Conservation (phyloP, 2,888 invertebrate genomes). For the Agonopterix subpropinquella region DNA sequence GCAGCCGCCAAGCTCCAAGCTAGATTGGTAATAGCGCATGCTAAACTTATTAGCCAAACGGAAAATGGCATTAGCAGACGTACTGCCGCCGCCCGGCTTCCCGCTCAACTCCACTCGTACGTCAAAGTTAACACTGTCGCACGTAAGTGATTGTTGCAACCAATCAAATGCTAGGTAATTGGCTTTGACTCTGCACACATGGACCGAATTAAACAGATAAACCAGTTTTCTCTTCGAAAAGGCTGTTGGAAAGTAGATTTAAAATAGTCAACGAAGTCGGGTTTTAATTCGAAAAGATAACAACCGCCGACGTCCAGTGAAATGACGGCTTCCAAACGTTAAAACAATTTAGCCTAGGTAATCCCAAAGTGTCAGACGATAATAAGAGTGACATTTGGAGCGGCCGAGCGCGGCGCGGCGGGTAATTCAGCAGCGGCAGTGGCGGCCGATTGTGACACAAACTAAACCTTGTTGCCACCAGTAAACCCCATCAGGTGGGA, state of each 20-base stretch:
- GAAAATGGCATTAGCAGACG: constrained; percentile 71
- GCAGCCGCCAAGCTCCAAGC: constrained; percentile 52
- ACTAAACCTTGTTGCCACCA: constrained; percentile 66
- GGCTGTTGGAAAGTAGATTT: constrained; percentile 2
- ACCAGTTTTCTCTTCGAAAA: constrained; percentile 32
- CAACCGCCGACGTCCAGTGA: constrained; percentile 51
- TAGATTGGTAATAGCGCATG: constrained; percentile 73
- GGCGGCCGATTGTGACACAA: constrained; percentile 64
- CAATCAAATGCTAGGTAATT: constrained; percentile 62
- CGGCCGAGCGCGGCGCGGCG: constrained; percentile 45
- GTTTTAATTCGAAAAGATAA: constrained; percentile 61
- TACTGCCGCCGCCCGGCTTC: constrained; percentile 38
- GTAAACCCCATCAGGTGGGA: constrained; percentile 67
- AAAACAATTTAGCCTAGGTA: constrained; percentile 73
- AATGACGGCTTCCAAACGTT: constrained; percentile 58
- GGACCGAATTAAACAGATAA: constrained; percentile 41
- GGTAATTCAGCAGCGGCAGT: constrained; percentile 68
- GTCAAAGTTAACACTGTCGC: constrained; percentile 63
- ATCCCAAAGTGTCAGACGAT: constrained; percentile 71
- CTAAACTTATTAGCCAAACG: constrained; percentile 74
- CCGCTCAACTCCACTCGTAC: constrained; percentile 61
- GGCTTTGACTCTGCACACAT: constrained; percentile 32
- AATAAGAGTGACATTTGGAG: constrained; percentile 74
- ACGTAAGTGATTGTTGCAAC: constrained; percentile 68
- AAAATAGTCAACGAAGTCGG: constrained; percentile 19